Evolutionary conservation across 2,888 invertebrate genomes (phyloP).

Genomic region (Anticlea derivata): DNA sequence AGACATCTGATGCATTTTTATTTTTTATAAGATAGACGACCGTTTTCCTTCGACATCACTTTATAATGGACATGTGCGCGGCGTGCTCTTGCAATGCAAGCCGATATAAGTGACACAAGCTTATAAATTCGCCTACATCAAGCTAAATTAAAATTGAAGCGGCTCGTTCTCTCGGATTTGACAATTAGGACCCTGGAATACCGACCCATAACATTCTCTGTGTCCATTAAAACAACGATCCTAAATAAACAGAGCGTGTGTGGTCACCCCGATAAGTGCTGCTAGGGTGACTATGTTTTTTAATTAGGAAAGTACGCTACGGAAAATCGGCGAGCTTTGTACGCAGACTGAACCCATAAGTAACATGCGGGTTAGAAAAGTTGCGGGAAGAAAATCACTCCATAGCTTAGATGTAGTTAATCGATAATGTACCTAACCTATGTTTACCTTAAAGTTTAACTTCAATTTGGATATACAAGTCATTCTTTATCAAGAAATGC

Average conservation of each 20-base stretch:
- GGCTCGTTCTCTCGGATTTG: slow-evolving; percentile 52
- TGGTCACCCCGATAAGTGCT: slow-evolving; percentile 75
- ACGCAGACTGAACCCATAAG: slow-evolving; percentile 7
- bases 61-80: no score
- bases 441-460: no score
- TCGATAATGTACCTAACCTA: no score
- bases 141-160: slow-evolving; percentile 40
- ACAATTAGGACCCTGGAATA: slow-evolving; percentile 63
- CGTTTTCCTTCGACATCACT: no score
- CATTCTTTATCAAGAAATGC: no score
- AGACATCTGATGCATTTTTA: no score
- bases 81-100: neutral
- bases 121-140: slow-evolving; percentile 22
- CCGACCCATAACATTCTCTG: slow-evolving; percentile 60
- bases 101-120: slow-evolving; percentile 5
- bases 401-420: no score
- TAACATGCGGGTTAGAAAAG: neutral
- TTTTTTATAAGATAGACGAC: no score
- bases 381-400: no score
- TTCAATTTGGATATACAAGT: no score
- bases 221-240: slow-evolving; percentile 77
- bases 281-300: slow-evolving; percentile 62
- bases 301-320: slow-evolving; percentile 56
- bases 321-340: slow-evolving; percentile 33
- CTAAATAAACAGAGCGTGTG: slow-evolving; percentile 74